Evolutionary conservation across 2,113 vertebrate genomes (phyloP).

Genomic region (Cnemophilus loriae): DNA sequence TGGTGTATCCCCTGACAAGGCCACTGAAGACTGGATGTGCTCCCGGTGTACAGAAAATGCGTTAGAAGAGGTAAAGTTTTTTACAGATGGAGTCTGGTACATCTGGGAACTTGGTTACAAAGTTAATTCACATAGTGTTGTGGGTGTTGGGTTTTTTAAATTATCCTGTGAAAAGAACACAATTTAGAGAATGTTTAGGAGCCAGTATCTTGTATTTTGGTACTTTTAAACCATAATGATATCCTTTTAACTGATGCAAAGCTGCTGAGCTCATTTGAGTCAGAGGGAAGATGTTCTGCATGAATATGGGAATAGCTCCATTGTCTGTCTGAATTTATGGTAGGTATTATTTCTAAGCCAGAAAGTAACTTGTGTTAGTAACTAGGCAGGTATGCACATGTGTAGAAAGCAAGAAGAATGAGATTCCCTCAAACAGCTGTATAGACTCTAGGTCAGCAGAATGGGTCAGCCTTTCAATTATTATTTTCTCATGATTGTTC

Average conservation of each 20-base stretch:
- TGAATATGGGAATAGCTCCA: background rate
- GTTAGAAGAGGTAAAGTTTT: slow-evolving; percentile 81
- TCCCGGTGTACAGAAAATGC: slow-evolving; percentile 89
- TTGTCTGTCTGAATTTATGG: background rate
- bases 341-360: background rate
- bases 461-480: background rate
- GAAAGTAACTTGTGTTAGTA: background rate
- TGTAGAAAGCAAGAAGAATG: background rate
- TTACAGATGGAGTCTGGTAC: background rate
- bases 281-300: background rate
- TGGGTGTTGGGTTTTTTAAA: background rate
- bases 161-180: background rate
- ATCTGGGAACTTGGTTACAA: background rate
- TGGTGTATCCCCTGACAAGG: slow-evolving; percentile 81
- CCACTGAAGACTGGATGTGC: slow-evolving; percentile 86
- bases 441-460: background rate
- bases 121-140: background rate
- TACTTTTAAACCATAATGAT: background rate
- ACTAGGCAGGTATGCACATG: background rate
- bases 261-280: background rate
- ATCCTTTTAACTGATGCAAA: background rate
- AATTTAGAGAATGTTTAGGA: background rate
- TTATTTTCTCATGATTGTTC: background rate
- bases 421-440: background rate
- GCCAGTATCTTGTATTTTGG: background rate